phyloP scores from a whole-genome alignment of 2,113 vertebrate species.

The Archilochus colubris region DNA sequence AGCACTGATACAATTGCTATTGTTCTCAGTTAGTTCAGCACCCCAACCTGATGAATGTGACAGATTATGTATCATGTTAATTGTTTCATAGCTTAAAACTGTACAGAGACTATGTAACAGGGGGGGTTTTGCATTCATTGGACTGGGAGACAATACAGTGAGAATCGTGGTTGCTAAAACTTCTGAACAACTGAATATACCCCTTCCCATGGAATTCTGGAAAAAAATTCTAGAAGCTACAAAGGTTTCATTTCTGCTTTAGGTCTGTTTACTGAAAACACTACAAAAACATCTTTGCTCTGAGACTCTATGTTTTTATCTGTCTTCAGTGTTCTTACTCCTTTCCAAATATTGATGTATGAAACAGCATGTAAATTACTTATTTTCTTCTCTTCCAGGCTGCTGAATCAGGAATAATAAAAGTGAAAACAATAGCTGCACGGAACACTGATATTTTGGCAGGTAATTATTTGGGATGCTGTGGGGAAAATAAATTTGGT shows the following conservation, averaged over 20 bases:
- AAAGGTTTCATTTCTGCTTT: background rate
- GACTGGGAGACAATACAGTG: background rate
- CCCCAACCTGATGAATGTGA: background rate
- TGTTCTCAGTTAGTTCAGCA: background rate
- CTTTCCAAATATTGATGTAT: background rate
- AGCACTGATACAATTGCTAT: background rate
- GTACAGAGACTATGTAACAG: background rate
- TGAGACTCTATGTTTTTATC: background rate
- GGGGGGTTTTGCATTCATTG: background rate
- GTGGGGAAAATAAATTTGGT: background rate
- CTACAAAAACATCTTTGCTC: background rate
- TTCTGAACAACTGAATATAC: background rate
- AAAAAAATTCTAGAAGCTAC: background rate
- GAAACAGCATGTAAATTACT: constrained; percentile 33
- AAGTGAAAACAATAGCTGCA: constrained; percentile 98
- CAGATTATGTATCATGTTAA: background rate
- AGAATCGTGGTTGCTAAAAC: background rate
- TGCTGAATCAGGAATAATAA: constrained; percentile 98
- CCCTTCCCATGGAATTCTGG: background rate
- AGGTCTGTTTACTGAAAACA: background rate
- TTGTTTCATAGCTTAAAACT: background rate
- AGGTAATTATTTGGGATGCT: constrained; percentile 82
- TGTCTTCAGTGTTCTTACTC: constrained; percentile 4
- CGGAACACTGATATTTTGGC: constrained; percentile 92
- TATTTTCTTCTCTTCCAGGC: constrained; percentile 82